These are phyloP conservation scores for Natator depressus DNA, from an alignment of 2,113 vertebrate genomes.

Conservation along the genomic window DNA sequence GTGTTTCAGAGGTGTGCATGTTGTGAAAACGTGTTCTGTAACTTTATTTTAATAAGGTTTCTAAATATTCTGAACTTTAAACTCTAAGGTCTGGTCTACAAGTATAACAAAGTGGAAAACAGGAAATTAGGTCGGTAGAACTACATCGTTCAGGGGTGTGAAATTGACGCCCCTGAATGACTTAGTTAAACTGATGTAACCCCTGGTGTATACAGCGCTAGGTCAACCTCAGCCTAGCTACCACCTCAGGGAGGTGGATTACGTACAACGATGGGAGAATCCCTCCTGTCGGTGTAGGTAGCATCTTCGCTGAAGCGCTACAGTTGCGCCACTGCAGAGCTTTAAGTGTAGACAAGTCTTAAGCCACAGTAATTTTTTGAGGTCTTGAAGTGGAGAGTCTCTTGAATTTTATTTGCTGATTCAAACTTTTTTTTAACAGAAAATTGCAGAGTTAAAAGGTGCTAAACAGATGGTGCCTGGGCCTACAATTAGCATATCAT, in stretches of 20 bases:
- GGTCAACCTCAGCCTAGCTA: background rate
- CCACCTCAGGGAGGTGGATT: background rate
- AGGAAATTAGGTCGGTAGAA: background rate
- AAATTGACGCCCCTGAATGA: background rate
- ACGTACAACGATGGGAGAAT: too few species aligned
- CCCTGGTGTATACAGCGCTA: rapidly evolving
- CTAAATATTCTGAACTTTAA: background rate
- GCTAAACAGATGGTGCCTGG: constrained; percentile 60
- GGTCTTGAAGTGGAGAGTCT: background rate
- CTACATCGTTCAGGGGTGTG: background rate
- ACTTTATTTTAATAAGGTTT: background rate
- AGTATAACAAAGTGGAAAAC: background rate
- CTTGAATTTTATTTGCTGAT: background rate
- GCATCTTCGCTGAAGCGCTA: background rate
- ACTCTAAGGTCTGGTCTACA: background rate
- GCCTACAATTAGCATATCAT: constrained; percentile 36
- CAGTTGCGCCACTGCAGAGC: background rate
- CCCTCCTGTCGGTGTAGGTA: too few species aligned
- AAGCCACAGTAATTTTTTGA: background rate
- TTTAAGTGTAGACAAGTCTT: background rate
- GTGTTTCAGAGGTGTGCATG: background rate
- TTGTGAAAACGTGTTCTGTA: background rate
- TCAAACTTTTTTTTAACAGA: constrained; percentile 62
- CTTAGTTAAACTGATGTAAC: background rate
- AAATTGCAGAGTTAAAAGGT: constrained; percentile 84